Evolutionary conservation across 2,888 invertebrate genomes (phyloP).

Genomic region (Coelogynopora nodosa): DNA sequence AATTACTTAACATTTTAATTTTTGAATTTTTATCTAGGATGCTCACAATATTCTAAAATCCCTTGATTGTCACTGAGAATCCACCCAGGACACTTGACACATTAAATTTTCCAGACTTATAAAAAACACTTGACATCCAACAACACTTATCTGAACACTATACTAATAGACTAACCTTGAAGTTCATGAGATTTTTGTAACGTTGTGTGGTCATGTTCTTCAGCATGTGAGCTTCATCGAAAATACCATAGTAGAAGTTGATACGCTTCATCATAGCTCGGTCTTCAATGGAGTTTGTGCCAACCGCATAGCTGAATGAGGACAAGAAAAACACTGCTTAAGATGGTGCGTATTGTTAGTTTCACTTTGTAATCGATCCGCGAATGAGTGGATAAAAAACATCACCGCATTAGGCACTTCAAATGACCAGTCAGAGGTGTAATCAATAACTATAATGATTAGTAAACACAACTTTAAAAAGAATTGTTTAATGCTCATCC

Average conservation of each 20-base stretch:
- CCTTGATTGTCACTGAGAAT: no score
- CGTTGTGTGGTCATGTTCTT: conserved; percentile 92
- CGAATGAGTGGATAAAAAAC: no score
- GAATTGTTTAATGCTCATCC: no score
- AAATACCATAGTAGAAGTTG: conserved; percentile 82
- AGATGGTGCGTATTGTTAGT: no score
- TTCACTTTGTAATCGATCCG: no score
- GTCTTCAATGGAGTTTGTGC: conserved; percentile 79
- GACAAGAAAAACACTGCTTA: not conserved
- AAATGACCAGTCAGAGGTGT: not conserved
- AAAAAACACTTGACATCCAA: no score
- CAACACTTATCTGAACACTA: no score
- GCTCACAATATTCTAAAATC: no score
- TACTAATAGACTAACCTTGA: conserved; percentile 67
- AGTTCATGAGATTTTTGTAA: conserved; percentile 80
- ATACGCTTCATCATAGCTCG: conserved; percentile 80
- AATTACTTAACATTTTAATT: no score
- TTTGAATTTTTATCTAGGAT: no score
- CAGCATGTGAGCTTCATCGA: conserved; percentile 95
- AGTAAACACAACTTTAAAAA: not conserved
- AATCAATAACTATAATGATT: not conserved
- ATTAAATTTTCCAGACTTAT: no score
- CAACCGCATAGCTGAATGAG: conserved; percentile 68
- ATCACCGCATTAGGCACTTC: not conserved
- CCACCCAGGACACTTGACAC: no score